Evolutionary conservation across 2,113 vertebrate genomes (phyloP).

Genomic region (Lophochroa leadbeateri): DNA sequence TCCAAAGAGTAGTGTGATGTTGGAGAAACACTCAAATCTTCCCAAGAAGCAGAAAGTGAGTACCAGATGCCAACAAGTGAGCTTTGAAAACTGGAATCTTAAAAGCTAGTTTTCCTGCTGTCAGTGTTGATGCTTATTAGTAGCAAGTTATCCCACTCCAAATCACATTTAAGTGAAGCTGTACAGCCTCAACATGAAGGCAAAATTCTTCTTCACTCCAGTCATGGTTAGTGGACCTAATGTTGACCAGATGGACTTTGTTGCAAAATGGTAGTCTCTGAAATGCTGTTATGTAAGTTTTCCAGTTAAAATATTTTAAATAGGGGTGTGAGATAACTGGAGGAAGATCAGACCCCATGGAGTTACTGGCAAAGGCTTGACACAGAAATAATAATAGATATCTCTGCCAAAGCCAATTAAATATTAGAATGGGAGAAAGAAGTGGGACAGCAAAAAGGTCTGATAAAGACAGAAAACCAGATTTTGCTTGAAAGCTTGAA

Average conservation of each 20-base stretch:
- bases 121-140: background rate
- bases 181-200: background rate
- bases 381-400: constrained; percentile 1
- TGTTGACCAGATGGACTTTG: constrained; percentile 1
- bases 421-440: background rate
- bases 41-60: constrained; percentile 36
- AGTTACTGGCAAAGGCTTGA: background rate
- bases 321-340: background rate
- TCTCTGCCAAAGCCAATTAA: background rate
- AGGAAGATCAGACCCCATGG: background rate
- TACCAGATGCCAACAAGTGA: background rate
- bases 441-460: background rate
- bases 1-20: background rate
- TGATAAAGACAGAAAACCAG: background rate
- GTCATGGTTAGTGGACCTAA: background rate
- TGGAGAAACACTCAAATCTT: background rate
- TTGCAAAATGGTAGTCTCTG: background rate
- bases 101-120: constrained; percentile 5
- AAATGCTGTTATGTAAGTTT: background rate
- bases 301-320: constrained; percentile 25
- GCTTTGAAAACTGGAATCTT: constrained; percentile 18
- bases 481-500: constrained; percentile 6
- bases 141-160: background rate
- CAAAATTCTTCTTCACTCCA: background rate
- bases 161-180: constrained; percentile 10